Conservation (phyloP, 2,113 vertebrate genomes). For the Sinosuthora webbiana region DNA sequence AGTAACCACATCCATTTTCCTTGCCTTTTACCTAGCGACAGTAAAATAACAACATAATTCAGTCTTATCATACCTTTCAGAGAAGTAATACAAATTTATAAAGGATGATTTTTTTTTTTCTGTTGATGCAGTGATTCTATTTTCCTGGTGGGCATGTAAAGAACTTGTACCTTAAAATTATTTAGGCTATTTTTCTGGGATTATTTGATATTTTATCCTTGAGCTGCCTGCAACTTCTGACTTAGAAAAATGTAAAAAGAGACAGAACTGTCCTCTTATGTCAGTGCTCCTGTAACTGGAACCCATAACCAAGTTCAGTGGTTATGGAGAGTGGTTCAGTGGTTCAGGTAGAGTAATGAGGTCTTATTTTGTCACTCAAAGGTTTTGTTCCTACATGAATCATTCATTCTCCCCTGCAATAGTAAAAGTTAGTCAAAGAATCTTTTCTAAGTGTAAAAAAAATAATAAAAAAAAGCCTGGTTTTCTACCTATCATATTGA, state of each 20-base stretch:
- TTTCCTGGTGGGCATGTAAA: background rate
- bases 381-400: background rate
- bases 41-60: background rate
- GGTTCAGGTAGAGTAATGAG: background rate
- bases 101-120: background rate
- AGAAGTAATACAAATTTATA: background rate
- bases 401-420: background rate
- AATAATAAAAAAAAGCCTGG: background rate
- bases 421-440: background rate
- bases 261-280: accelerated
- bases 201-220: background rate
- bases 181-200: background rate
- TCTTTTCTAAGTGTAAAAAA: background rate
- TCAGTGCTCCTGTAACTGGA: background rate
- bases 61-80: background rate
- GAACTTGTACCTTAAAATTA: background rate
- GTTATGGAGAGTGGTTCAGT: no score
- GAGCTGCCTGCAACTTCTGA: background rate
- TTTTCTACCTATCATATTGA: background rate
- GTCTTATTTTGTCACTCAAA: background rate
- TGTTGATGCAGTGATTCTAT: background rate
- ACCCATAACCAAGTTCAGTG: background rate
- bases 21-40: background rate
- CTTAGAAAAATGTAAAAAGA: background rate
- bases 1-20: background rate